Base-by-base conservation (phyloP, 2,113 vertebrate species). In the Corythornis cristatus region DNA sequence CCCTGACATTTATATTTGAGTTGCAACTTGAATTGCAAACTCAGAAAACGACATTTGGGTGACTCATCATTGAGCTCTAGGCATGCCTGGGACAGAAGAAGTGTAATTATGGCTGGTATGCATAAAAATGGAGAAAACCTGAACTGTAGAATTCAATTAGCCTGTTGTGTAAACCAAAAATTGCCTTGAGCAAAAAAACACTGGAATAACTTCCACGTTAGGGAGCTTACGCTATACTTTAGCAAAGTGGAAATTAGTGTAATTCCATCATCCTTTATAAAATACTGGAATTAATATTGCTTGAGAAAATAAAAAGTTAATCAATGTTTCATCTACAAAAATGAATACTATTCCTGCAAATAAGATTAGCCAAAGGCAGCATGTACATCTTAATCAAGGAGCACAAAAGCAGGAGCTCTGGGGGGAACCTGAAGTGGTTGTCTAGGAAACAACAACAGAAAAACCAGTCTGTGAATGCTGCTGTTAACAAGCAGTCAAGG, bases 241-340 rank as follows among this genome's bases (percentile, higher is more conserved):
- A 95, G 68, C n/a, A 42, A 89, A 93, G 64, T 89, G 91, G 83
- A 92, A 93, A 91, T 86, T 95, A 6, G 67, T 85, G 75, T 92
- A 94, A 95, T 93, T 75, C 79, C 89, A 58, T 89, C 75, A 95
- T 85, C 72, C 56, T 67, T 93, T 85, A 65, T 71, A 68, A 89
- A 92, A 91, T 87, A 85, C 57, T 45, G 23, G 56, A 96, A 88
- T 95, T 90, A 92, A 77, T 79, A 74, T 20, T 88, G 61, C 86
- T 91, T 78, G 60, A 91, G 85, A 88, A 92, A 93, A 94, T 79
- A 79, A 92, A 79, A 96, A 66, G 60, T 85, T 94, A 89, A 95
- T 96, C 86, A 93, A 88, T 89, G 83, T 77, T 1, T 0, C 67
- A 89, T 64, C 76, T 96, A 85, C 5, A 4, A 89, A 93, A 95